Conservation (phyloP, 1,140 invertebrate species). For the Latrodectus geometricus region DNA sequence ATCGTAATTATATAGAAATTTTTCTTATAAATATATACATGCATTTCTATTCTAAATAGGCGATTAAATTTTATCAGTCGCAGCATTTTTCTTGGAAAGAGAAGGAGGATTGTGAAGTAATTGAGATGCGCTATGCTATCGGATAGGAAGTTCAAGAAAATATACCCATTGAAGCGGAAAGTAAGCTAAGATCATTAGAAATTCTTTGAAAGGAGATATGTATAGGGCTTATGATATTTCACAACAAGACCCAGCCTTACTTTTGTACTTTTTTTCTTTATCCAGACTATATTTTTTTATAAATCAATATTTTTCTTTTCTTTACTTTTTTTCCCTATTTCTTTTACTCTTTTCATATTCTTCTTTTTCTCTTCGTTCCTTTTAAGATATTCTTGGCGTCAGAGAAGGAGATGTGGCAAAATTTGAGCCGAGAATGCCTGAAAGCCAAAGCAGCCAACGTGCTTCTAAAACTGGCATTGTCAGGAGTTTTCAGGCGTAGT, state of each 20-base stretch:
- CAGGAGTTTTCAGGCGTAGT: slow-evolving; percentile 46
- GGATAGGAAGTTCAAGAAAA: slow-evolving; percentile 17
- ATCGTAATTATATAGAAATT: no score
- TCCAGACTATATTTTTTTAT: neutral
- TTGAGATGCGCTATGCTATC: slow-evolving; percentile 38
- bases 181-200: slow-evolving; percentile 54
- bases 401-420: slow-evolving; percentile 48
- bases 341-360: slow-evolving; percentile 8
- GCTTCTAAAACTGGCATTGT: slow-evolving; percentile 47
- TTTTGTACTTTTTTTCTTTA: slow-evolving; percentile 9
- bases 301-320: slow-evolving; percentile 1
- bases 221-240: slow-evolving; percentile 36
- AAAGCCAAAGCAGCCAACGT: slow-evolving; percentile 24
- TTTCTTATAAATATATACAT: no score
- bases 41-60: no score
- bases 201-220: slow-evolving; percentile 31
- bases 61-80: no score
- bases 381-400: slow-evolving; percentile 41
- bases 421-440: slow-evolving; percentile 28
- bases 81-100: no score
- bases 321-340: neutral
- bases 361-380: neutral
- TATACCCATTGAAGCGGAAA: slow-evolving; percentile 33
- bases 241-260: slow-evolving; percentile 9
- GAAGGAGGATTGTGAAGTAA: slow-evolving; percentile 11